Evolutionary conservation across 2,888 invertebrate genomes (phyloP), one percentile per base, ranked within the genome.

Genomic region (Mythimna loreyi): DNA sequence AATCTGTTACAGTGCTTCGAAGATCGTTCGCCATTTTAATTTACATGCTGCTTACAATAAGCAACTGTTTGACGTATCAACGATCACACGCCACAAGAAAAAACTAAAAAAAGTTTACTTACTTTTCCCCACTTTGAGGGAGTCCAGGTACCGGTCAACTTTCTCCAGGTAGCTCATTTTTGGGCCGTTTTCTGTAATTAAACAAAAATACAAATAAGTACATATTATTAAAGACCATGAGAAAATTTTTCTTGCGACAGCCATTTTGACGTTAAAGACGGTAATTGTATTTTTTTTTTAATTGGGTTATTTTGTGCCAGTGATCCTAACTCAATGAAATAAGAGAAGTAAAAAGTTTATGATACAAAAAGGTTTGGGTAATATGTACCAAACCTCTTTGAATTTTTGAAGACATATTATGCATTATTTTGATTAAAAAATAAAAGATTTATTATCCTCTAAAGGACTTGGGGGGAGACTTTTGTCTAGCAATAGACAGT

Each of bases 51-150:
- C n/a, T n/a, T n/a, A 28, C 4, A 28, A 28, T 11, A 3, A 11
- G n/a, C 30, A 19, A 16, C 13, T 4, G 13, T 45, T 16, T 40
- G 43, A 45, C n/a, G 23, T 49, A 49, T 49, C 5, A 49, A 19
- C 3, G 16, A 2, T 30, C 3, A 2, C 4, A 33, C 1, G 28
- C 6, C 33, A 13, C 1, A 3, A 30, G 1, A 2, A 43, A n/a
- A 25, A 69, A 67, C 9, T 6, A 16, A 58, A 49, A 21, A 68
- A 67, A n/a, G 66, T 52, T 23, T 70, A 95, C 94, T 95, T 85
- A 95, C 96, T 95, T 89, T 96, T 95, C 61, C 96, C 96, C 36
- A 94, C 89, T 88, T 94, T 96, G 40, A 95, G 87, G 45, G 95
- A 95, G 78, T 96, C 94, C 82, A 96, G 82, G 72, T 95, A 95